Percentiles rank a stretch among this genome's conserved stretches.
These are phyloP conservation scores for Crossocerus cetratus DNA, from an alignment of 2,888 invertebrate genomes.

Conservation along the genomic window DNA sequence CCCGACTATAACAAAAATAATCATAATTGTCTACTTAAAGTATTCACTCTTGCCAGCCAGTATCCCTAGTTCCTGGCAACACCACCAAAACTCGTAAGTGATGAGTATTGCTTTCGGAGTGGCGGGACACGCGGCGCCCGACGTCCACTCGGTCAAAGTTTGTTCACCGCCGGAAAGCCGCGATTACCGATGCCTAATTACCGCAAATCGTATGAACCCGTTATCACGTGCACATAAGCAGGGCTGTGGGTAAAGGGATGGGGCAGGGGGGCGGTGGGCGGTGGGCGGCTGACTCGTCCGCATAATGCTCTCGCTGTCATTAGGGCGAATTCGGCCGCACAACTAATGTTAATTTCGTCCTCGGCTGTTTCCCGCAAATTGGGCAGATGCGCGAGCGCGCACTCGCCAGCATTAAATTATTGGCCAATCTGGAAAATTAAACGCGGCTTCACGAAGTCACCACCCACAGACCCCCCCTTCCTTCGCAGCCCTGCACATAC, in stretches of 20 bases:
- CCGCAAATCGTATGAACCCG: too few relatives aligned
- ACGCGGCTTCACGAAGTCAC: slow-evolving; percentile 13
- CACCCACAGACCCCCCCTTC: too few relatives aligned
- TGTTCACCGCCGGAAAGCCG: too few relatives aligned
- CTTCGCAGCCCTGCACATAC: background rate
- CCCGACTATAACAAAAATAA: too few relatives aligned
- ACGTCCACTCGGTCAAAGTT: too few relatives aligned
- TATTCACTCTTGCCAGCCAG: too few relatives aligned
- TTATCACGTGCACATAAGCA: slow-evolving; percentile 7
- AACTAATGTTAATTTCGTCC: slow-evolving; percentile 49
- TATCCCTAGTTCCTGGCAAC: too few relatives aligned
- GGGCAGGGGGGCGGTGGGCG: background rate
- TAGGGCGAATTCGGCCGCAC: slow-evolving; percentile 29
- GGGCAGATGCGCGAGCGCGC: slow-evolving; percentile 20
- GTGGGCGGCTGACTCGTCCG: background rate
- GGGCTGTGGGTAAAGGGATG: background rate
- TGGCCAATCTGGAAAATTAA: slow-evolving; percentile 50
- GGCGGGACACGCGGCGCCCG: too few relatives aligned
- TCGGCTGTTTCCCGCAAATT: slow-evolving; percentile 39
- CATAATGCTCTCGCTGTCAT: slow-evolving; percentile 2
- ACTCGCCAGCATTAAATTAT: slow-evolving; percentile 46
- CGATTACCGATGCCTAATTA: too few relatives aligned
- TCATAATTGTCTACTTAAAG: too few relatives aligned
- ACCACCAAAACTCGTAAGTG: too few relatives aligned
- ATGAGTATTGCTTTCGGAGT: too few relatives aligned